These are phyloP conservation scores for Proterorhinus semilunaris DNA, from an alignment of 2,113 vertebrate genomes.

Conservation along the genomic window DNA sequence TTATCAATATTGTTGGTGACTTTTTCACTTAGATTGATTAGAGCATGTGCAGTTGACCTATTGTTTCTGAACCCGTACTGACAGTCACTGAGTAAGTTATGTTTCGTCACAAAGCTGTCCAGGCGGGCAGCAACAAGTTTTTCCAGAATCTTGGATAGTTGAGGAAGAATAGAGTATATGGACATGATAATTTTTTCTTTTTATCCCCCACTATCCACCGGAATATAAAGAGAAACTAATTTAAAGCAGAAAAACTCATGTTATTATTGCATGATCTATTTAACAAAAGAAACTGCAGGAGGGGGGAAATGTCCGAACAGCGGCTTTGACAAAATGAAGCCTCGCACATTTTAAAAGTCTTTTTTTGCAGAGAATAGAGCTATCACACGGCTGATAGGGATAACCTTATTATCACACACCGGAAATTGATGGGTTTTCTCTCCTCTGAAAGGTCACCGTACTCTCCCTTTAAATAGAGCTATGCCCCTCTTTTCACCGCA, in stretches of 20 bases:
- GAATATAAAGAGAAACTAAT: background rate
- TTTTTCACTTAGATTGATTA: too few relatives aligned
- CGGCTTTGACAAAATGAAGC: conserved; percentile 13
- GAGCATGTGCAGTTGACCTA: too few relatives aligned
- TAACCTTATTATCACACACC: conserved; percentile 41
- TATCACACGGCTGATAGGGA: conserved; percentile 28
- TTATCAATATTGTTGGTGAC: too few relatives aligned
- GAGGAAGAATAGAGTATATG: too few relatives aligned
- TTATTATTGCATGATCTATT: conserved; percentile 15
- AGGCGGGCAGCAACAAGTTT: too few relatives aligned
- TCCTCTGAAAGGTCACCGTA: conserved; percentile 46
- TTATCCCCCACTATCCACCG: background rate
- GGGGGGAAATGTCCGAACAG: background rate
- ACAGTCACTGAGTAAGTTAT: too few relatives aligned
- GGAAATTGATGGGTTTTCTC: conserved; percentile 45
- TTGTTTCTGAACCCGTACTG: too few relatives aligned
- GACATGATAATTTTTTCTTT: background rate
- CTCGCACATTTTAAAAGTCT: conserved; percentile 25
- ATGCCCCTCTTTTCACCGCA: conserved; percentile 20
- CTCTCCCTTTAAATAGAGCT: conserved; percentile 38
- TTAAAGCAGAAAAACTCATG: background rate
- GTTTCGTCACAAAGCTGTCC: too few relatives aligned
- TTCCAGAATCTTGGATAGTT: too few relatives aligned
- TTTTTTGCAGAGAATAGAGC: conserved; percentile 13
- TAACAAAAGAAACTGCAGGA: conserved; percentile 14